Conservation (phyloP, 2,797 vertebrate species). For the Dicrostonyx torquatus region DNA sequence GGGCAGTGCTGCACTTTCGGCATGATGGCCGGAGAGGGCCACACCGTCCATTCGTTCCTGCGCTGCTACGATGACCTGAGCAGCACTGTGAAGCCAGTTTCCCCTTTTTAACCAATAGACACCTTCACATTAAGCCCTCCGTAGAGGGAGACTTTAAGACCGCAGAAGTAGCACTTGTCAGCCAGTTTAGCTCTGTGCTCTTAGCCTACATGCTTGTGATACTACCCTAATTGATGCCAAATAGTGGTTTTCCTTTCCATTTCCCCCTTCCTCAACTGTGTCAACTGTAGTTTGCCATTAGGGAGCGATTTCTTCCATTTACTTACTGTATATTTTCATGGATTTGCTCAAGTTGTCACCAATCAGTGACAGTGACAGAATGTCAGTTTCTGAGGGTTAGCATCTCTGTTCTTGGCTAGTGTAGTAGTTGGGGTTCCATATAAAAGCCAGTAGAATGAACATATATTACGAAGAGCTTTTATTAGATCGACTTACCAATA, state of each 20-base stretch:
- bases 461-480: background rate
- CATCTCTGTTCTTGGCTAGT: background rate
- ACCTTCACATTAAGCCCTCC: background rate
- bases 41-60: accelerated
- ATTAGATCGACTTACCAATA: background rate
- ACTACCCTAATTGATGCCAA: background rate
- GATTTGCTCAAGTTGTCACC: background rate
- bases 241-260: background rate
- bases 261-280: background rate
- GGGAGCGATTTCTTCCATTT: background rate
- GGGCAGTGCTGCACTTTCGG: background rate
- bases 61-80: background rate
- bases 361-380: background rate
- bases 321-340: background rate
- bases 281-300: slow-evolving; percentile 25
- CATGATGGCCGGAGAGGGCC: accelerated
- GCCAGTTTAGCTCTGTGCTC: background rate
- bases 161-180: background rate
- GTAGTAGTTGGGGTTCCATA: background rate
- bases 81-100: background rate
- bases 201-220: slow-evolving; percentile 7
- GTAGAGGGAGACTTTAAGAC: background rate
- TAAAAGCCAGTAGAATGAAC: background rate
- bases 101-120: background rate
- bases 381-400: background rate